A percentile compares a stretch with the other conserved stretches of the same genome.
phyloP scores from a whole-genome alignment of 2,113 vertebrate species.

The Clinocottus analis region DNA sequence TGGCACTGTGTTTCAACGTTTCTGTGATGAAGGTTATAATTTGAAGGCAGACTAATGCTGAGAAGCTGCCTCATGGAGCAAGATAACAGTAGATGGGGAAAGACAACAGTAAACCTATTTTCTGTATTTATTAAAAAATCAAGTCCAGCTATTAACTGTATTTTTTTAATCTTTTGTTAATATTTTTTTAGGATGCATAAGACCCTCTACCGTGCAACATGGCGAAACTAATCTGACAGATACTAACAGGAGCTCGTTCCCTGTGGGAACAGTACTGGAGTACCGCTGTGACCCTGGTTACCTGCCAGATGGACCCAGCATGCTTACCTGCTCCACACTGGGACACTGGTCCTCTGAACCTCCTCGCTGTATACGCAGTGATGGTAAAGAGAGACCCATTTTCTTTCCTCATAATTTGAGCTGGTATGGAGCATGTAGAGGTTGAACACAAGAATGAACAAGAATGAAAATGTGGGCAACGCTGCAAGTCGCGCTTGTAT shows the following conservation, averaged over 20 bases:
- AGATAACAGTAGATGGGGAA: too few species aligned
- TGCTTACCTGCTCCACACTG: slow-evolving; percentile 69
- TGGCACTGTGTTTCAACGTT: slow-evolving; percentile 94
- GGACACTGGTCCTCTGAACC: slow-evolving; percentile 80
- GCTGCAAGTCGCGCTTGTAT: neutral
- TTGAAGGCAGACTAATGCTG: too few species aligned
- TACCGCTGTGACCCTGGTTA: slow-evolving; percentile 81
- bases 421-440: neutral
- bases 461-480: neutral
- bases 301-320: slow-evolving; percentile 73
- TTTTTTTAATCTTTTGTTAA: slow-evolving; percentile 14
- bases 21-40: slow-evolving; percentile 87
- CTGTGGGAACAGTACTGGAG: slow-evolving; percentile 79
- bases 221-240: slow-evolving; percentile 78
- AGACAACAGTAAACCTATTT: neutral
- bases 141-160: neutral
- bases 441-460: neutral
- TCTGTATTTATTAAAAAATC: neutral
- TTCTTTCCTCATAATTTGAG: slow-evolving; percentile 14
- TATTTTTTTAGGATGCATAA: slow-evolving; percentile 68
- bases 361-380: slow-evolving; percentile 78
- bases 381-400: slow-evolving; percentile 69
- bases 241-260: slow-evolving; percentile 76
- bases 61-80: too few species aligned
- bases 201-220: slow-evolving; percentile 75